Base-by-base conservation (phyloP, 2,888 invertebrate species). In the Cerceris ruficornis region DNA sequence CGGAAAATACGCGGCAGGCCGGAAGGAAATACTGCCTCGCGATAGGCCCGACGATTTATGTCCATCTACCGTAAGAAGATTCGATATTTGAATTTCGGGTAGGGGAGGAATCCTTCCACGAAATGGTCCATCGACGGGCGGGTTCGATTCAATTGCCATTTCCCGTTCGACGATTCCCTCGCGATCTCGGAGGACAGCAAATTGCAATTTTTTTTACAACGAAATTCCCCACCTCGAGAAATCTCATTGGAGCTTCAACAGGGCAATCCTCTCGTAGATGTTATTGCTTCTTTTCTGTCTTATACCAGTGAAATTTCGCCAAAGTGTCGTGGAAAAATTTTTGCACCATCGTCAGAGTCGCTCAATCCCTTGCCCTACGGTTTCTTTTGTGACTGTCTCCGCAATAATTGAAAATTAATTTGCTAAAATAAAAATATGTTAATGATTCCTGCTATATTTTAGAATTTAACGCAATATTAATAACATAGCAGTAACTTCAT, bases 191-290 rank as follows among this genome's bases (percentile, higher is more conserved):
- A 55, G 46, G 57, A 14, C 11, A 65, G 50, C 62, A 68, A 68
- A 81, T 81, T 82, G 77, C 80, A 84, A 85, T 86, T 86, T 82
- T 81, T 86, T 28, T 28, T 4, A 28, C 86, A 86, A 75, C 77
- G 60, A 75, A 80, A 69, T 69, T 54, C 68, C 59, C 59, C 39
- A 39, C 70, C 66, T 69, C 58, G 69, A 75, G 69, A 59, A 71
- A 81, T 82, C 80, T 83, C 81, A 80, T 86, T 75, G 75, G 64
- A 79, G 75, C 76, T 82, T 84, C 76, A 82, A 86, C 81, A 66
- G 75, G 66, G 69, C 1, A 28, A 28, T 55, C 61, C 82, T 81
- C 85, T 86, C 77, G 83, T 86, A 83, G 79, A 75, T 76, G 79
- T 86, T 85, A 84, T 87, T 87, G 85, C 83, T 76, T 71, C 28